Percentiles rank a stretch among this genome's conserved stretches.
Conservation (phyloP, 2,113 vertebrate species). For the Lipophrys pholis region DNA sequence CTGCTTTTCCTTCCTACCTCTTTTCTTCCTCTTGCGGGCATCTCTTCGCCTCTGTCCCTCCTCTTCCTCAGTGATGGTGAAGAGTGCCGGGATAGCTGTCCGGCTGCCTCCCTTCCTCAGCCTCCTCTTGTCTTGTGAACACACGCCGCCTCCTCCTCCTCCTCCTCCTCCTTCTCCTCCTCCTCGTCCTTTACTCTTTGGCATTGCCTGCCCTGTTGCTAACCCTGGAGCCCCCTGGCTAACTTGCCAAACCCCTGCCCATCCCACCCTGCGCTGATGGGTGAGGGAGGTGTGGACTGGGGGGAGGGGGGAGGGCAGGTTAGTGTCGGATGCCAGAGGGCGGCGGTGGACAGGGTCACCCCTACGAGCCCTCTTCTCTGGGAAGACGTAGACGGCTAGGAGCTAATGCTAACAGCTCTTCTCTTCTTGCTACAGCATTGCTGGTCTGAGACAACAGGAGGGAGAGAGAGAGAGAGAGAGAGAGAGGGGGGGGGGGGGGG, state of each 20-base stretch:
- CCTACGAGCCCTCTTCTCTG: conserved; percentile 32
- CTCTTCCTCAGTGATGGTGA: conserved; percentile 97
- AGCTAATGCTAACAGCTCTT: conserved; percentile 73
- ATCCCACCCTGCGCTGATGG: conserved; percentile 56
- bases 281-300: not conserved
- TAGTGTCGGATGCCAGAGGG: conserved; percentile 20
- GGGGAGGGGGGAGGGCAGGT: conserved; percentile 14
- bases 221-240: conserved; percentile 70
- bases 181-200: conserved; percentile 55
- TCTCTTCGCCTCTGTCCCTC: conserved; percentile 88
- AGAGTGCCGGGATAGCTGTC: conserved; percentile 86
- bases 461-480: conserved; percentile 9
- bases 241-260: conserved; percentile 62
- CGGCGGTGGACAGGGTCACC: conserved; percentile 33
- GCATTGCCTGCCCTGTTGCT: conserved; percentile 68
- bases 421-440: conserved; percentile 59
- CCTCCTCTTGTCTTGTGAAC: conserved; percentile 82
- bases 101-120: conserved; percentile 87
- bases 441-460: conserved; percentile 65
- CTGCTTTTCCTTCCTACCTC: conserved; percentile 82
- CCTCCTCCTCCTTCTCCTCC: conserved; percentile 41
- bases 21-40: conserved; percentile 73
- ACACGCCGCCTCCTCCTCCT: conserved; percentile 46
- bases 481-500: conserved; percentile 10
- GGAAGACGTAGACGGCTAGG: conserved; percentile 49